phyloP scores from a whole-genome alignment of 2,797 vertebrate species.

The Enteromius anoplus region DNA sequence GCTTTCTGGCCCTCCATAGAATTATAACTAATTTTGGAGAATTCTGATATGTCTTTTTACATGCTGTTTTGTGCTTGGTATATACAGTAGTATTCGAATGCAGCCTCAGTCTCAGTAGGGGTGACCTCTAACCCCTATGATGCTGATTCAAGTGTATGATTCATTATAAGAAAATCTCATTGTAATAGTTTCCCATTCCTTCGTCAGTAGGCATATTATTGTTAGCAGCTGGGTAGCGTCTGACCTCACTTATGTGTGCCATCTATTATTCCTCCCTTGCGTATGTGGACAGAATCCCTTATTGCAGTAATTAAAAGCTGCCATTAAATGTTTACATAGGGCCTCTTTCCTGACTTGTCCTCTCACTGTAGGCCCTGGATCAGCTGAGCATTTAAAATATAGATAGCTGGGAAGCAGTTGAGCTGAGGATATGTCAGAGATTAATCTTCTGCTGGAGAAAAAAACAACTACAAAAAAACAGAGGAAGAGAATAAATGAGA shows the following conservation, averaged over 20 bases:
- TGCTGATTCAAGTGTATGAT: constrained; percentile 59
- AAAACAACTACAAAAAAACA: not conserved
- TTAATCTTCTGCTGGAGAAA: not conserved
- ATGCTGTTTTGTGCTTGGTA: not conserved
- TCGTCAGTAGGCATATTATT: constrained; percentile 50
- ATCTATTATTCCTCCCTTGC: constrained; percentile 10
- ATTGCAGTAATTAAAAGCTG: not conserved
- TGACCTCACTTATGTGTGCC: not conserved
- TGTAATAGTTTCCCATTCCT: constrained; percentile 56
- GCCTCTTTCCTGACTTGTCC: not conserved
- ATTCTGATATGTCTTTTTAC: too few species aligned
- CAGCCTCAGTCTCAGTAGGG: not conserved
- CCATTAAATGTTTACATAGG: constrained; percentile 22
- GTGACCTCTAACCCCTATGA: constrained; percentile 48
- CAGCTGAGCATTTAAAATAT: not conserved
- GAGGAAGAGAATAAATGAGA: not conserved
- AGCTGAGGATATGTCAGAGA: constrained; percentile 6
- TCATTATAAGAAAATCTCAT: constrained; percentile 63
- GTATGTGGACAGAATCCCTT: not conserved
- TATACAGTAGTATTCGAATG: not conserved
- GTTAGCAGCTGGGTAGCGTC: not conserved
- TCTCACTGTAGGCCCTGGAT: constrained; percentile 7
- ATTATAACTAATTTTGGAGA: too few species aligned
- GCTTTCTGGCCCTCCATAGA: too few species aligned
- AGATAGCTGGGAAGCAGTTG: not conserved